Conservation (phyloP, 2,888 invertebrate genomes). For the Chrysolina haemoptera region DNA sequence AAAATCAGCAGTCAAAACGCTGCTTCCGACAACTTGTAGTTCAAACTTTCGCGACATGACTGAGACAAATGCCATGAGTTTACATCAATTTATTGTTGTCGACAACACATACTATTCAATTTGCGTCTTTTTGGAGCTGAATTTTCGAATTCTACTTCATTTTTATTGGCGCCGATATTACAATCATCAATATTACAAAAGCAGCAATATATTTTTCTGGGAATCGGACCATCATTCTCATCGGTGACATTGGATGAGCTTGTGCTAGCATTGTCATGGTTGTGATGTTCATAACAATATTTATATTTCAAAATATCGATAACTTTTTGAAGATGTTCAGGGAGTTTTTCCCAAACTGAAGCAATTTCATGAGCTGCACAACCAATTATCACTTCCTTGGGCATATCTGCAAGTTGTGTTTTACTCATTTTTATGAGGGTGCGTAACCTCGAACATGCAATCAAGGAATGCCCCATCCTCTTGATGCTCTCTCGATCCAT, state of each 20-base stretch:
- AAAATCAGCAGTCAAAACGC: no score
- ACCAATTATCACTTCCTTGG: no score
- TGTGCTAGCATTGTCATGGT: not conserved
- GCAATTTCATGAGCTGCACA: not conserved
- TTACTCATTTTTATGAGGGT: not conserved
- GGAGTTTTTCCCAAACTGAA: not conserved
- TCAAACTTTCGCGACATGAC: not conserved
- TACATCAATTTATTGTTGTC: no score
- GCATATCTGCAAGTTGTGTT: not conserved
- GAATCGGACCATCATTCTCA: no score
- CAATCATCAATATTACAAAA: no score
- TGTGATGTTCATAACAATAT: slow-evolving; percentile 6
- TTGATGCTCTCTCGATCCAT: not conserved
- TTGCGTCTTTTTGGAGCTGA: no score
- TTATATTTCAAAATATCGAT: not conserved
- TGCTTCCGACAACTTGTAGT: not conserved
- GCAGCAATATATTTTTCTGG: no score
- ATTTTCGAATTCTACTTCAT: not conserved
- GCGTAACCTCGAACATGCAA: not conserved
- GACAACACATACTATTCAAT: no score
- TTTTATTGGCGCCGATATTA: not conserved
- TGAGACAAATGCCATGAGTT: no score
- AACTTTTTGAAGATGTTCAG: not conserved
- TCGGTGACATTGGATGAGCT: no score
- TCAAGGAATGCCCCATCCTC: not conserved